Evolutionary conservation across 2,797 vertebrate genomes (phyloP).

Genomic region (Forpus xanthops): DNA sequence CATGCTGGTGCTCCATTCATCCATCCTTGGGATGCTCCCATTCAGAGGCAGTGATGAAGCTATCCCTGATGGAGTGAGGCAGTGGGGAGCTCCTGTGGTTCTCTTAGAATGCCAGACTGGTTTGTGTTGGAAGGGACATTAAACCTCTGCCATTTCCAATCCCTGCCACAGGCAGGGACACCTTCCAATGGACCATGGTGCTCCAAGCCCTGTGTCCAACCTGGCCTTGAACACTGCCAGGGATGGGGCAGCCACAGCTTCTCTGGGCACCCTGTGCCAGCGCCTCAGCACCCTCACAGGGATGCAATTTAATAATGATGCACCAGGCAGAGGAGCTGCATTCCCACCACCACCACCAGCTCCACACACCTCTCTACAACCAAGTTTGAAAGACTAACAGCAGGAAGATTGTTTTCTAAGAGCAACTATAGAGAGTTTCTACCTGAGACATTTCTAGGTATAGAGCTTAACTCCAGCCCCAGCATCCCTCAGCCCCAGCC

Average conservation of each 20-base stretch:
- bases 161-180: not conserved
- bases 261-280: not conserved
- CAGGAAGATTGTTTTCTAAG: not conserved
- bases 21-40: not conserved
- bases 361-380: not conserved
- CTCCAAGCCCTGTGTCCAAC: not conserved
- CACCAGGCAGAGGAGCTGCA: accelerated
- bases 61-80: not conserved
- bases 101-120: not conserved
- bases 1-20: not conserved
- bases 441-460: not conserved
- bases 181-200: not conserved
- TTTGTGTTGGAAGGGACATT: not conserved
- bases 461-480: accelerated
- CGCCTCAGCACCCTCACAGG: not conserved
- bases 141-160: not conserved
- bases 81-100: not conserved
- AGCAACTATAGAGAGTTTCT: not conserved
- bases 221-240: not conserved
- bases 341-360: not conserved
- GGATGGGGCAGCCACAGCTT: not conserved
- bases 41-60: accelerated
- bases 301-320: not conserved
- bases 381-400: not conserved
- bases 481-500: not conserved